Percentiles rank a stretch among this genome's conserved stretches.
Conservation (phyloP, 1,140 invertebrate species). For the Calosoma granatense region DNA sequence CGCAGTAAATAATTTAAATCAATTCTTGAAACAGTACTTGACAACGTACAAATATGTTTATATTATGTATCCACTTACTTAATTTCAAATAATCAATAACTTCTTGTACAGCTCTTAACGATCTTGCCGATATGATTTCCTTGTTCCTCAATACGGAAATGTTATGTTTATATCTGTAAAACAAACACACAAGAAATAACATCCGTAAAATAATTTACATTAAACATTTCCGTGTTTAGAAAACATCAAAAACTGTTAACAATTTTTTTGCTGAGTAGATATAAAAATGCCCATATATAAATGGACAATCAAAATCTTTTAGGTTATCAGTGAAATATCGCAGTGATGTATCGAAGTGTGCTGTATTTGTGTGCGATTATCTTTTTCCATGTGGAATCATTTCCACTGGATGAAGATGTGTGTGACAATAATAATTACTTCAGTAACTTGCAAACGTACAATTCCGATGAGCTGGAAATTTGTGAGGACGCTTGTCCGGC, state of each 20-base stretch:
- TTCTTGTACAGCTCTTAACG: slow-evolving; percentile 14
- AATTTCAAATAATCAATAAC: slow-evolving; percentile 16
- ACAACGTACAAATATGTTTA: too few relatives aligned
- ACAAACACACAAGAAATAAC: neutral
- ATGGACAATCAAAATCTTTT: too few relatives aligned
- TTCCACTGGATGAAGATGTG: neutral
- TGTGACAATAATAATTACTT: neutral
- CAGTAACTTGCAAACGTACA: neutral
- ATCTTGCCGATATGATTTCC: slow-evolving; percentile 17
- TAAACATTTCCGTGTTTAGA: neutral
- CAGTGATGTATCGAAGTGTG: neutral
- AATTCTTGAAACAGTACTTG: too few relatives aligned
- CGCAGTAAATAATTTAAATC: too few relatives aligned
- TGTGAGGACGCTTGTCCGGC: neutral
- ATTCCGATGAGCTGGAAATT: neutral
- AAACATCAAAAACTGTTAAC: neutral
- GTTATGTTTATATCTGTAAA: neutral
- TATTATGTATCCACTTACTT: slow-evolving; percentile 11
- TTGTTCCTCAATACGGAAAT: neutral
- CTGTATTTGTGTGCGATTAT: neutral
- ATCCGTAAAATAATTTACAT: neutral
- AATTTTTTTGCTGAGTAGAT: too few relatives aligned
- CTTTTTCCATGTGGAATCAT: neutral
- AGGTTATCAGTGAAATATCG: too few relatives aligned
- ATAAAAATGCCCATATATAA: too few relatives aligned